Percentiles rank a stretch among this genome's conserved stretches.
phyloP scores from a whole-genome alignment of 2,797 vertebrate species.

The Enteromius viviparus region DNA sequence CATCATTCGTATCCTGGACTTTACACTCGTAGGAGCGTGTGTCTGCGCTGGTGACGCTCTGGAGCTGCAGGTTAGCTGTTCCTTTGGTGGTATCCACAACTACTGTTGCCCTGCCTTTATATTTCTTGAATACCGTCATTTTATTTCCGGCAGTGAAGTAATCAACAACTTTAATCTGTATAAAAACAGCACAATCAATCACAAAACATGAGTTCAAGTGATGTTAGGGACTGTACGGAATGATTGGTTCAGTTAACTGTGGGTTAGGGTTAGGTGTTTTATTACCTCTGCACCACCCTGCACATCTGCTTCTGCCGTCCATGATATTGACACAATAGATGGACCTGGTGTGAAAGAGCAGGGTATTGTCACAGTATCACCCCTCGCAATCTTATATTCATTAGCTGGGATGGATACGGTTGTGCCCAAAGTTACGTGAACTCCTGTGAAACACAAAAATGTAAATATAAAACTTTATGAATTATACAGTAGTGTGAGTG shows the following conservation, averaged over 20 bases:
- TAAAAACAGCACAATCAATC: constrained; percentile 8
- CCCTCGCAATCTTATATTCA: constrained; percentile 62
- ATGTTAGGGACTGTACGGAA: too few species aligned
- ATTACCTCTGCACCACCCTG: constrained; percentile 44
- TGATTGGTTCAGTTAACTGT: too few species aligned
- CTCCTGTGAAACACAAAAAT: neutral
- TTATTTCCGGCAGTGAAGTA: neutral
- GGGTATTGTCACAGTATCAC: constrained; percentile 66
- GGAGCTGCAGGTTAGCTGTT: constrained; percentile 64
- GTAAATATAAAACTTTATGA: neutral
- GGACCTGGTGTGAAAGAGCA: constrained; percentile 55
- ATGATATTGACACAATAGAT: constrained; percentile 32
- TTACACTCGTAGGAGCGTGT: constrained; percentile 66
- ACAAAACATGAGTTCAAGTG: neutral
- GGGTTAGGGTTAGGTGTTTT: too few species aligned
- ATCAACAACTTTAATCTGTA: constrained; percentile 46
- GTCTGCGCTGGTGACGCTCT: constrained; percentile 56
- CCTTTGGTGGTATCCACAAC: neutral
- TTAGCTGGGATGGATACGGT: constrained; percentile 39
- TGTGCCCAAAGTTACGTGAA: constrained; percentile 14
- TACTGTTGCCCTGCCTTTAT: constrained; percentile 39
- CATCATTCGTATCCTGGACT: constrained; percentile 44
- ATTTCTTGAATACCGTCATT: neutral
- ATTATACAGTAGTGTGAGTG: neutral
- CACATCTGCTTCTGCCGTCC: constrained; percentile 32